Conservation (phyloP, 2,888 invertebrate genomes). For the Drosophila neutralis region DNA sequence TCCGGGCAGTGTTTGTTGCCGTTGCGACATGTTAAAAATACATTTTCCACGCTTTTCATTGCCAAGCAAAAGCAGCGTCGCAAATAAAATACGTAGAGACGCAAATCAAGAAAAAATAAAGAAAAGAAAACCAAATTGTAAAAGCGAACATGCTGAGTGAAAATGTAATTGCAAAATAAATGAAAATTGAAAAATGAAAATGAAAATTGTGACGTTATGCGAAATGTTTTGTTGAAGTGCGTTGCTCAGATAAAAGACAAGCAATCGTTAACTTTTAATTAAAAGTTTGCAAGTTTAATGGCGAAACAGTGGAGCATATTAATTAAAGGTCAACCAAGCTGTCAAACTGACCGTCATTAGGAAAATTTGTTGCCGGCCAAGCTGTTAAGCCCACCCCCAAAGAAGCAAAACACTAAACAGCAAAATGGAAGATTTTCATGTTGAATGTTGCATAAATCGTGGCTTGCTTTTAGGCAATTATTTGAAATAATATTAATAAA, state of each 20-base stretch:
- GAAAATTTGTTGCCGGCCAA: conserved; percentile 36
- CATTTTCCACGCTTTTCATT: conserved; percentile 71
- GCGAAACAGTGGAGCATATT: conserved; percentile 25
- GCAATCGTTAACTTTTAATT: conserved; percentile 39
- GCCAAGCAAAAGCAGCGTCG: conserved; percentile 53
- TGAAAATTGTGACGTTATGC: conserved; percentile 31
- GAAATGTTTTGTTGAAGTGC: conserved; percentile 45
- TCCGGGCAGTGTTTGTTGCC: conserved; percentile 24
- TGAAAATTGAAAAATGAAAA: neutral
- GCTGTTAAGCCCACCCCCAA: conserved; percentile 12
- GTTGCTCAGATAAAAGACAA: conserved; percentile 12
- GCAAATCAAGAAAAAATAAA: conserved; percentile 16
- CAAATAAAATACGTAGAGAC: conserved; percentile 63
- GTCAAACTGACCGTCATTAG: conserved; percentile 41
- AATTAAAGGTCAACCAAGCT: conserved; percentile 47
- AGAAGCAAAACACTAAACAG: conserved; percentile 9
- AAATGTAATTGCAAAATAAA: conserved; percentile 31
- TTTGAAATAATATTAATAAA: neutral
- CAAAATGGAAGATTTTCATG: conserved; percentile 5
- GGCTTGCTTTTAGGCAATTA: neutral
- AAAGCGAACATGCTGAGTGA: conserved; percentile 23
- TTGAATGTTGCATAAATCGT: neutral
- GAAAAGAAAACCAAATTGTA: conserved; percentile 8
- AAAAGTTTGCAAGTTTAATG: conserved; percentile 44
- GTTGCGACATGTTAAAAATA: conserved; percentile 61